Base-by-base conservation (phyloP, 2,113 vertebrate species). In the Corvus cornix region DNA sequence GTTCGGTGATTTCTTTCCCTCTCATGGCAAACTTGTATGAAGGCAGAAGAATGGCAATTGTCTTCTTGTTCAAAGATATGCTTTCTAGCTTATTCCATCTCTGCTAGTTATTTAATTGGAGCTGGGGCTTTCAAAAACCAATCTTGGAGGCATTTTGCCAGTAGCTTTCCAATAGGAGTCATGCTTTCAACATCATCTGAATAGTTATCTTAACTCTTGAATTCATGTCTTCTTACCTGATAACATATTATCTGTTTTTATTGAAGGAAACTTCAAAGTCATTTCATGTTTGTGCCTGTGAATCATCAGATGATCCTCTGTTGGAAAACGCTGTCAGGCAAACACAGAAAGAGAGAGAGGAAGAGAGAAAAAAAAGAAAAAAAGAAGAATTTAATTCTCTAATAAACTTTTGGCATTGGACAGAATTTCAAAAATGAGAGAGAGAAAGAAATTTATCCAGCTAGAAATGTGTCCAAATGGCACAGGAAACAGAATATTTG, bases 201-300 rank as follows among this genome's bases (percentile, higher is more conserved):
- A 87, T 43, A 83, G 90, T 62, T 89, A 74, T 77, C 69, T 73
- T 66, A 51, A 58, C 31, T 96, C 91, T 96, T 93, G 63, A 72
- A 86, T 89, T 93, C 7, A 4, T 93, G 78, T 92, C 90, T 95
- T 96, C 98, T 99, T 98, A 99, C 99, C 99, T 99, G 99, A 99
- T 98, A 99, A 97, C 98, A 99, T 98, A 98, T 98, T 99, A 98
- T 99, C 99, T 89, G 98, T 99, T 98, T 99, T 99, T 98, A 99
- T 99, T 96, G 99, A 99, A 93, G 99, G 98, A 97, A 99, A 99
- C 98, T 99, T 99, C 96, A 99, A 98, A 98, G 99, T 99, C 99
- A 99, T 99, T 98, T 99, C 99, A 98, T 99, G 99, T 98, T 99
- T 99, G 98, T 99, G 99, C 97, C 99, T 98, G 96, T 99, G 99